A percentile compares a stretch with the other conserved stretches of the same genome.
Evolutionary conservation across 2,113 vertebrate genomes (phyloP).

Genomic region (Oncorhynchus gorbuscha): DNA sequence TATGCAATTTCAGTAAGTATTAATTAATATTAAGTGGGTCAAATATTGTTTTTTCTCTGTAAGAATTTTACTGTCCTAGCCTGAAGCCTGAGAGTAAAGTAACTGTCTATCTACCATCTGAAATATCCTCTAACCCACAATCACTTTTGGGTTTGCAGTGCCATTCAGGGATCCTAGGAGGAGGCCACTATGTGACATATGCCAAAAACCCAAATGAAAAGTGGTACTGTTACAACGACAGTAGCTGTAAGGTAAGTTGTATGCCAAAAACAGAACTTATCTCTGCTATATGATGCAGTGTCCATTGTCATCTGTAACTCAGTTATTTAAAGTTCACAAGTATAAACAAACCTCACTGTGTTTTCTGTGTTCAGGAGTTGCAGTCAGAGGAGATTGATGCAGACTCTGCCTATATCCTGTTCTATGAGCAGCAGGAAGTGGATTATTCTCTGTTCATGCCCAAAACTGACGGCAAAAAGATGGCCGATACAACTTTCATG

Average conservation of each 20-base stretch:
- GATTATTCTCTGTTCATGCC: conserved; percentile 88
- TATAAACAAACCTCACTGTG: conserved; percentile 2
- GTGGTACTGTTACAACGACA: conserved; percentile 94
- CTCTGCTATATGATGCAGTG: not conserved
- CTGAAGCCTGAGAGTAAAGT: not conserved
- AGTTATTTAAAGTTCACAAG: not conserved
- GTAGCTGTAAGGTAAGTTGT: conserved; percentile 84
- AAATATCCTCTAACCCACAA: not conserved
- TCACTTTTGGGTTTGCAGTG: conserved; percentile 70
- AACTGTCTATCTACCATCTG: not conserved
- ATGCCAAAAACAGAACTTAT: not conserved
- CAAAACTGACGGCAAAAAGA: conserved; percentile 86
- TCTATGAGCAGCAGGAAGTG: conserved; percentile 88
- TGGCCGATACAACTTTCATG: conserved; percentile 92
- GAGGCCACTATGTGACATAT: conserved; percentile 90
- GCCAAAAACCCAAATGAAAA: conserved; percentile 91
- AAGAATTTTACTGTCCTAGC: not conserved
- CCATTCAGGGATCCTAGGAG: conserved; percentile 92
- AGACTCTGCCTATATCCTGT: conserved; percentile 90
- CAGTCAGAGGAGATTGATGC: conserved; percentile 86
- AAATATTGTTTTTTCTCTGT: conserved; percentile 41
- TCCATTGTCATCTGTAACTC: not conserved
- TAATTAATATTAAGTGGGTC: conserved; percentile 32
- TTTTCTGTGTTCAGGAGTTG: conserved; percentile 72
- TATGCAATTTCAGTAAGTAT: conserved; percentile 87